phyloP scores from a whole-genome alignment of 2,888 invertebrate genomes.

The Osedax fenrisi region DNA sequence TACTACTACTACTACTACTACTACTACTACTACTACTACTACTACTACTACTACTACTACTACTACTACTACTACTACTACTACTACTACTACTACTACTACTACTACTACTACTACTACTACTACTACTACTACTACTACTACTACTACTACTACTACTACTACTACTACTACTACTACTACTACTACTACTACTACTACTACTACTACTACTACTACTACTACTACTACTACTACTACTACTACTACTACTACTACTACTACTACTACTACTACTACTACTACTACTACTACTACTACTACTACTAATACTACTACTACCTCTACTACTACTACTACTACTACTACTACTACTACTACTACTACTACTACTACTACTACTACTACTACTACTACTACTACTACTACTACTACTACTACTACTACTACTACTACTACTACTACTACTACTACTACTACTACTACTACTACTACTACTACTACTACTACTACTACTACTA shows the following conservation, averaged over 20 bases:
- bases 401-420: constrained; percentile 9
- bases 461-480: constrained; percentile 5
- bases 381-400: constrained; percentile 1
- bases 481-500: constrained; percentile 9
- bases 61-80: constrained; percentile 9
- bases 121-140: constrained; percentile 9
- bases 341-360: constrained; percentile 6
- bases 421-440: constrained; percentile 11
- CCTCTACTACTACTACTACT: neutral
- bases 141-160: constrained; percentile 10
- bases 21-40: constrained; percentile 6
- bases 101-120: constrained; percentile 9
- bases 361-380: neutral
- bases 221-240: constrained; percentile 15
- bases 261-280: neutral
- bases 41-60: constrained; percentile 13
- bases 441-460: constrained; percentile 13
- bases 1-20: constrained; percentile 11
- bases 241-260: constrained; percentile 13
- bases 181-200: constrained; percentile 15
- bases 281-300: neutral
- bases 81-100: constrained; percentile 9
- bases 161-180: neutral
- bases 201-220: constrained; percentile 18
- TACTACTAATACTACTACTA: neutral